Evolutionary conservation across 2,888 invertebrate genomes (phyloP).

Genomic region (Drosophila emarginata): DNA sequence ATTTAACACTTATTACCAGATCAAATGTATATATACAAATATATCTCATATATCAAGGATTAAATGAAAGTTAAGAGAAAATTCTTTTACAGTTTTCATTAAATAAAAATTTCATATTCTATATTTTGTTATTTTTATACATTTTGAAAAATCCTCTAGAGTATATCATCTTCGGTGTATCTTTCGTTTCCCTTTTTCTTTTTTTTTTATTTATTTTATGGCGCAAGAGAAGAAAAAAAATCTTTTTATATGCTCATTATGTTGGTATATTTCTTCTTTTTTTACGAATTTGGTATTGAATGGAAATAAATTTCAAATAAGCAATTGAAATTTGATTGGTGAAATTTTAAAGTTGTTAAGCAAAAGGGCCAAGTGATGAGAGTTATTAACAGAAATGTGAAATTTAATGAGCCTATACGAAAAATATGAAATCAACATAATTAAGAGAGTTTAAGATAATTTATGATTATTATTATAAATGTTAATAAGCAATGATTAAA

Average conservation of each 20-base stretch:
- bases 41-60: too few relatives aligned
- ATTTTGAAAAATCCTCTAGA: too few relatives aligned
- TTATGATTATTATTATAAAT: neutral
- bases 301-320: conserved; percentile 5
- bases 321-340: conserved; percentile 4
- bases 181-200: too few relatives aligned
- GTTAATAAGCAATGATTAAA: too few relatives aligned
- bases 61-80: too few relatives aligned
- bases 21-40: too few relatives aligned
- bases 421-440: neutral
- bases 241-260: conserved; percentile 3
- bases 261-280: neutral
- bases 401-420: neutral
- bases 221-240: neutral
- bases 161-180: too few relatives aligned
- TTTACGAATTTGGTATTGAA: neutral
- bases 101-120: too few relatives aligned
- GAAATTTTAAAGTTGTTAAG: neutral
- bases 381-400: neutral
- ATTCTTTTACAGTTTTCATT: too few relatives aligned
- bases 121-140: too few relatives aligned
- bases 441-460: neutral
- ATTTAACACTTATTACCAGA: too few relatives aligned
- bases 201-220: neutral
- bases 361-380: neutral